phyloP scores from a whole-genome alignment of 2,888 invertebrate species.

The Hirtodrosophila cameraria region DNA sequence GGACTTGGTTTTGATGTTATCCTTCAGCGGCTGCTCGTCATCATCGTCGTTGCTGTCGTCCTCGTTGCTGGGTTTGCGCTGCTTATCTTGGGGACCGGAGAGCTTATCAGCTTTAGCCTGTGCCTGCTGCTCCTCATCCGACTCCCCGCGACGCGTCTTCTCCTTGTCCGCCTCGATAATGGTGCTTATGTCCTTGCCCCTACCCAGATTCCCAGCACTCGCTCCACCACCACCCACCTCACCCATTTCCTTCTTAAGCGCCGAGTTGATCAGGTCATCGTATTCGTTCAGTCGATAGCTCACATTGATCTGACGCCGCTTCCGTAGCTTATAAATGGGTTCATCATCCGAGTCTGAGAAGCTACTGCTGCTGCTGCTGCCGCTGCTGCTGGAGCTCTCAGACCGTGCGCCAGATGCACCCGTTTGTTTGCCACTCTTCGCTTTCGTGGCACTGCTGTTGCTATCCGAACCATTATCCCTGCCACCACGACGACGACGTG shows the following conservation, averaged over 20 bases:
- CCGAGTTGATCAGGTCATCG: slow-evolving; percentile 97
- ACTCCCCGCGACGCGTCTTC: slow-evolving; percentile 81
- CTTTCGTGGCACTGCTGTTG: slow-evolving; percentile 55
- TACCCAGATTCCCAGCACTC: slow-evolving; percentile 91
- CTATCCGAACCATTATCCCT: slow-evolving; percentile 69
- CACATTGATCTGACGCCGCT: slow-evolving; percentile 91
- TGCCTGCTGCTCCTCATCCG: slow-evolving; percentile 60
- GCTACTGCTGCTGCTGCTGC: slow-evolving; percentile 53
- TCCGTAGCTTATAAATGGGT: slow-evolving; percentile 93
- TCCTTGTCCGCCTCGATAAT: slow-evolving; percentile 92
- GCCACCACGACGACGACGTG: slow-evolving; percentile 65
- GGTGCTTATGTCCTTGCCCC: slow-evolving; percentile 96
- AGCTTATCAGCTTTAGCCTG: slow-evolving; percentile 25
- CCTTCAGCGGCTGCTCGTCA: slow-evolving; percentile 80
- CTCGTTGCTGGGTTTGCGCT: slow-evolving; percentile 45
- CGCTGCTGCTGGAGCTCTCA: slow-evolving; percentile 54
- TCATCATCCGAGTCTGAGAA: slow-evolving; percentile 86
- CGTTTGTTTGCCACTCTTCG: slow-evolving; percentile 67
- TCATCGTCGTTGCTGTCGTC: slow-evolving; percentile 77
- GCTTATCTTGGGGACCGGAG: background rate
- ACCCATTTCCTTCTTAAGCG: slow-evolving; percentile 91
- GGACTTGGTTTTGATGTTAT: slow-evolving; percentile 59
- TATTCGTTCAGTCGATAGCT: slow-evolving; percentile 96
- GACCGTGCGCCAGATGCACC: slow-evolving; percentile 49
- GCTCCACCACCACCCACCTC: slow-evolving; percentile 91